Conservation (phyloP, 2,797 vertebrate species). For the Arnoldichthys spilopterus region DNA sequence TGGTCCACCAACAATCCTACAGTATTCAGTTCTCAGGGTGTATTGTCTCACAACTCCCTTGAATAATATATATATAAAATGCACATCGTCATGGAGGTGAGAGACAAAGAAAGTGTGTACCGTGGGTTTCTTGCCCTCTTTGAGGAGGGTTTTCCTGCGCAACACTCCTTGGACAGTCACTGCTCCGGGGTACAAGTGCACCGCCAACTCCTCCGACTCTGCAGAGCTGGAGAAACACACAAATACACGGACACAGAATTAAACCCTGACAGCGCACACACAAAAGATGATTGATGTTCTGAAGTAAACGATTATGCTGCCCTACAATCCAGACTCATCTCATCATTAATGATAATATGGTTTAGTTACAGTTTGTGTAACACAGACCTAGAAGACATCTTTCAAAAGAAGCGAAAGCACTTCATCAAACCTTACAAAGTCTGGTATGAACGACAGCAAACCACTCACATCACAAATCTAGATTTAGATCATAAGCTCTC, state of each 20-base stretch:
- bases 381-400: neutral
- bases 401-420: neutral
- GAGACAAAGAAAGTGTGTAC: conserved; percentile 74
- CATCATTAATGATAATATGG: neutral
- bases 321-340: neutral
- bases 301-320: neutral
- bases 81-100: too few species aligned
- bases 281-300: neutral
- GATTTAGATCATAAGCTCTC: conserved; percentile 4
- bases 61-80: too few species aligned
- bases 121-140: conserved; percentile 98
- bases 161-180: conserved; percentile 96
- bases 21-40: too few species aligned
- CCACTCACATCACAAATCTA: neutral
- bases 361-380: neutral
- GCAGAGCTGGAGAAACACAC: conserved; percentile 82
- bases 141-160: conserved; percentile 94
- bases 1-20: too few species aligned
- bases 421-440: neutral
- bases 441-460: neutral
- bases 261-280: neutral
- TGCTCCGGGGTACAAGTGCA: conserved; percentile 94
- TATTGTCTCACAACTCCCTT: too few species aligned
- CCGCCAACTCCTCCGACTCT: conserved; percentile 94
- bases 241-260: conserved; percentile 15